A percentile compares a stretch with the other conserved stretches of the same genome.
Conservation (phyloP, 2,797 vertebrate species). For the Pelochelys cantorii region DNA sequence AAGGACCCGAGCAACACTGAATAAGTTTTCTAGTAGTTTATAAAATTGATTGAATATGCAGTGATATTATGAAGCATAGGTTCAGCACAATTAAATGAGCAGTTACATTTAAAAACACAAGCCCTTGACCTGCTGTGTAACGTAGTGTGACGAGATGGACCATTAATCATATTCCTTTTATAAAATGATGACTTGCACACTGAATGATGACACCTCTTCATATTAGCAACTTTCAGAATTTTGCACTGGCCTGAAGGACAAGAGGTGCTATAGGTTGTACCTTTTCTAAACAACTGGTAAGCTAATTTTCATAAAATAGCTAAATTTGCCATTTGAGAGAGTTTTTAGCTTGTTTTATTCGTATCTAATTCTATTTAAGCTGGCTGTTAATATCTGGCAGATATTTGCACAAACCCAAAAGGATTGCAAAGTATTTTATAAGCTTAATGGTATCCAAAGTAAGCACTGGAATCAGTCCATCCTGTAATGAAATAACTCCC, state of each 20-base stretch:
- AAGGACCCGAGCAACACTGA: no score
- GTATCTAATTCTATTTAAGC: neutral
- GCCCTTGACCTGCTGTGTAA: no score
- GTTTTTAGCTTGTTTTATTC: slow-evolving; percentile 10
- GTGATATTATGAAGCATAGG: neutral
- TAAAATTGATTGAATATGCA: neutral
- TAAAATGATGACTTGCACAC: neutral
- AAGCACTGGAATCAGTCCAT: neutral
- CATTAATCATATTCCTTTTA: neutral
- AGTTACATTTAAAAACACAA: fast-evolving
- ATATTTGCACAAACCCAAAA: slow-evolving; percentile 9
- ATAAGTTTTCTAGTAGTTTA: neutral
- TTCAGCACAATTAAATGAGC: neutral
- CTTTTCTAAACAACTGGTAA: neutral
- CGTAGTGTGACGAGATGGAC: neutral
- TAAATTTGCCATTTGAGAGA: neutral
- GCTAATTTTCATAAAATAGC: neutral
- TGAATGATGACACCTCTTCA: neutral
- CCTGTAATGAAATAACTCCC: neutral
- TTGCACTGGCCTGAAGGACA: neutral
- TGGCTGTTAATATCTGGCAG: neutral
- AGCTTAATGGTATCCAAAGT: neutral
- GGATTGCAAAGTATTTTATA: neutral
- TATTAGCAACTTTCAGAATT: neutral
- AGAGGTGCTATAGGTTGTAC: neutral